A percentile compares a stretch with the other conserved stretches of the same genome.
These are phyloP conservation scores for Onychostruthus taczanowskii DNA, from an alignment of 2,113 vertebrate genomes.

Conservation along the genomic window DNA sequence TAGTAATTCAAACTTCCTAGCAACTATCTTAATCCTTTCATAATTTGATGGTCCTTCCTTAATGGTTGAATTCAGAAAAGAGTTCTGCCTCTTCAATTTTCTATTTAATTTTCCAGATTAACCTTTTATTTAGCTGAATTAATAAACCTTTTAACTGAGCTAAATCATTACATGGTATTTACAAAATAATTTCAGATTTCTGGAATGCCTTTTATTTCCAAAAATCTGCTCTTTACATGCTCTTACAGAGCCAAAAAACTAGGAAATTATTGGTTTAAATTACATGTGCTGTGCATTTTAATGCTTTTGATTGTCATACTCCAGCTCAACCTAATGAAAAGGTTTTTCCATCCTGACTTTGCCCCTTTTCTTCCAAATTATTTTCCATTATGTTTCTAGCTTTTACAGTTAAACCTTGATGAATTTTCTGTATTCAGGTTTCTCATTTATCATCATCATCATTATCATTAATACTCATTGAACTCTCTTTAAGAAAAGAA, in stretches of 20 bases:
- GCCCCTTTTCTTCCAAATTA: not conserved
- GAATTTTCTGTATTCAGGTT: not conserved
- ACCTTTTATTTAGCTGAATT: not conserved
- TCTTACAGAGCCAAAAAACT: not conserved
- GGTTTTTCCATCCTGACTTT: not conserved
- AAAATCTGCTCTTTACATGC: not conserved
- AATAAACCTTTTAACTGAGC: not conserved
- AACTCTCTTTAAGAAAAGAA: not conserved
- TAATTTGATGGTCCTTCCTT: not conserved
- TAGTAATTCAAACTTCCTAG: not conserved
- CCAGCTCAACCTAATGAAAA: not conserved
- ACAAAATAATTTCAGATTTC: not conserved
- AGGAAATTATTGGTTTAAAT: not conserved
- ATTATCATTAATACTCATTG: not conserved
- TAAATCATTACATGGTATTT: not conserved
- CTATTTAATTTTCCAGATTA: not conserved
- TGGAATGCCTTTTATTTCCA: not conserved
- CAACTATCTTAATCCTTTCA: not conserved
- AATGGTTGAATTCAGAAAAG: not conserved
- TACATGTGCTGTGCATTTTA: not conserved
- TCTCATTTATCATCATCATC: not conserved
- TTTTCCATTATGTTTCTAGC: not conserved
- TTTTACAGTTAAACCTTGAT: not conserved
- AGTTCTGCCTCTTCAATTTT: not conserved
- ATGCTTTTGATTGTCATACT: not conserved